Base-by-base conservation (phyloP, 2,797 vertebrate species). In the Enteromius treurensis region DNA sequence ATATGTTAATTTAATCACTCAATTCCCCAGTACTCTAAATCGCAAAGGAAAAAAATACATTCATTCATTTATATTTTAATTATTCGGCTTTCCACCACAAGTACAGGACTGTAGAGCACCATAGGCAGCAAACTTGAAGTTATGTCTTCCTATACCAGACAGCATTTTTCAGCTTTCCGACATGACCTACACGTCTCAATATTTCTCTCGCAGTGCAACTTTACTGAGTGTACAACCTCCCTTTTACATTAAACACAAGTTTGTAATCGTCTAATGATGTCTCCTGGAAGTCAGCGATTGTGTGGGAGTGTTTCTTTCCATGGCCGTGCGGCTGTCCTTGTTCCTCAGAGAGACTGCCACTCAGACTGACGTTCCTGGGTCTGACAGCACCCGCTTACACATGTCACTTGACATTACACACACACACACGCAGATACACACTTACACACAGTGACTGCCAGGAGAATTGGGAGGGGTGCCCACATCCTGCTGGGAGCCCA, bases 351-450 rank as follows among this genome's bases (percentile, higher is more conserved):
- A 78, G 75, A 70, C 74, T 91, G 92, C 89, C 93, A 92, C 83
- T 93, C 93, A 93, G 78, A 64, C 64, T 88, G 90, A 90, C 91
- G 90, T 91, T 83, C 90, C 81, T 82, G 80, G 85, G 55, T 91
- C 85, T 93, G 93, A 94, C 93, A 94, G 92, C 90, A 84, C 91
- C 79, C 79, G 89, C 93, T 94, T 94, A 93, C 92, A 92, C 84
- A 88, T 92, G 93, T 93, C 93, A 93, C 92, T 93, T 68, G 89
- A 92, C 90, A 94, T 94, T 93, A 94, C 88, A 89, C 88, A 92
- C 89, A 91, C 87, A 90, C 81, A 88, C 69, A 78, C 29, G 45
- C 71, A 53, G 13, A 62, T 53, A 71, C 64, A 83, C 82, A 70
- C 82, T 45, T 42, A 82, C 64, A 77, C 81, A 82, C 73, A 77